Conservation (phyloP, 2,113 vertebrate species). For the Thryonomys swinderianus region DNA sequence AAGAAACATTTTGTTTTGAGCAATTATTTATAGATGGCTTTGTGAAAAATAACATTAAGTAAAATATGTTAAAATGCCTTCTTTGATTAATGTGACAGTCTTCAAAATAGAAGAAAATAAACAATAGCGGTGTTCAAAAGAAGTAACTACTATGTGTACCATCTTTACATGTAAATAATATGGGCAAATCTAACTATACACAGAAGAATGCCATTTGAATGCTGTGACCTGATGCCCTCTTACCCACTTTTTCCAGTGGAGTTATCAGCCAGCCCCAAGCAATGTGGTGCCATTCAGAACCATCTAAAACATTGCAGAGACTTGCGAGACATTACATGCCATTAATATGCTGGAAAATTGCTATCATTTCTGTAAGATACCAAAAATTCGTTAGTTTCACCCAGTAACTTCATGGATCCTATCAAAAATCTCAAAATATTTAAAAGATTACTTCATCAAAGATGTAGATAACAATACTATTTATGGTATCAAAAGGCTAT, state of each 20-base stretch:
- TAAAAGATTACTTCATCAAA: neutral
- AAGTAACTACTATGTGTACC: neutral
- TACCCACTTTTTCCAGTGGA: slow-evolving; percentile 46
- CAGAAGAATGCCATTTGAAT: neutral
- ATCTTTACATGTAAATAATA: slow-evolving; percentile 15
- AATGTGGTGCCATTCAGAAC: slow-evolving; percentile 45
- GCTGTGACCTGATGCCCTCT: neutral
- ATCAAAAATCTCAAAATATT: neutral
- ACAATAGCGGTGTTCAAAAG: neutral
- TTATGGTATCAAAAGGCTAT: neutral
- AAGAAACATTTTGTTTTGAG: slow-evolving; percentile 5
- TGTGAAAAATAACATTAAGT: slow-evolving; percentile 51
- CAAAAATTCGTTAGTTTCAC: neutral
- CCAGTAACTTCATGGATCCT: neutral
- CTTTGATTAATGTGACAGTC: slow-evolving; percentile 1
- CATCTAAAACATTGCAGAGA: slow-evolving; percentile 37
- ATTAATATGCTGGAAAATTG: neutral
- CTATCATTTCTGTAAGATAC: neutral
- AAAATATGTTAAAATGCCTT: slow-evolving; percentile 31
- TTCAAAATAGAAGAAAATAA: slow-evolving; percentile 55
- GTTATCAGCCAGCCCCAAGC: neutral
- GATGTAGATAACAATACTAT: neutral
- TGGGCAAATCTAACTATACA: neutral
- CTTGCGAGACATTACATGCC: neutral
- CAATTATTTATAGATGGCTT: neutral